These are phyloP conservation scores for Epizoanthus ramosus DNA, from an alignment of 92 coral and sea anemone species.

Conservation along the genomic window DNA sequence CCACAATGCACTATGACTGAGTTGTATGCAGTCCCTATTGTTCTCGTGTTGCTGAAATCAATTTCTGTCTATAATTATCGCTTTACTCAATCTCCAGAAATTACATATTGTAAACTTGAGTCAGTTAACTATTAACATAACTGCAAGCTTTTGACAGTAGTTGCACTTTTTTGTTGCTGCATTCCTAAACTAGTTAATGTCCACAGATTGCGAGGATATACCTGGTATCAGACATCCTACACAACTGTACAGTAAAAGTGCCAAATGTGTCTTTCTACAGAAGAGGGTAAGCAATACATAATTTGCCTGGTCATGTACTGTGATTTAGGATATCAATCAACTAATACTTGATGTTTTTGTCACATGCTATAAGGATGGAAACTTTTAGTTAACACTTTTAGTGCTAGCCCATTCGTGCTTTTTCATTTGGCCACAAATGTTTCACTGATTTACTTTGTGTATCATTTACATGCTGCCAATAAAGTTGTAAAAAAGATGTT, in stretches of 20 bases:
- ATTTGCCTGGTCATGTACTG: background rate
- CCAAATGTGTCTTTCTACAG: constrained; percentile 96
- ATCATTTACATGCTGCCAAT: too few relatives aligned
- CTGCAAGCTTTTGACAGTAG: background rate
- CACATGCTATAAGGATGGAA: background rate
- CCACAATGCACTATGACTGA: too few relatives aligned
- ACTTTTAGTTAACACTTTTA: background rate
- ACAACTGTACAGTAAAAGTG: constrained; percentile 94
- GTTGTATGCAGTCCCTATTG: too few relatives aligned
- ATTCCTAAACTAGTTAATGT: background rate
- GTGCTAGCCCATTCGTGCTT: too few relatives aligned
- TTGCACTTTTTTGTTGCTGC: too few relatives aligned
- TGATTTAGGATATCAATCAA: too few relatives aligned
- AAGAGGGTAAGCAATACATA: constrained; percentile 69
- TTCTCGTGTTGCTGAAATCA: too few relatives aligned
- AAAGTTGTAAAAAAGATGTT: too few relatives aligned
- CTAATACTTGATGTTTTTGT: too few relatives aligned
- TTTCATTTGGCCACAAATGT: too few relatives aligned
- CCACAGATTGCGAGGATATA: constrained; percentile 82
- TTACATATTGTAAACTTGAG: background rate
- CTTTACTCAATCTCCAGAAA: background rate
- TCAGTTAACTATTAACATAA: background rate
- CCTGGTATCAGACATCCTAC: constrained; percentile 90
- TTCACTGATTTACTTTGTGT: too few relatives aligned
- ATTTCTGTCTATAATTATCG: too few relatives aligned